Evolutionary conservation across 35 echinoderm and acorn worm genomes (phyloP).

Genomic region (Holothuria glaberrima): DNA sequence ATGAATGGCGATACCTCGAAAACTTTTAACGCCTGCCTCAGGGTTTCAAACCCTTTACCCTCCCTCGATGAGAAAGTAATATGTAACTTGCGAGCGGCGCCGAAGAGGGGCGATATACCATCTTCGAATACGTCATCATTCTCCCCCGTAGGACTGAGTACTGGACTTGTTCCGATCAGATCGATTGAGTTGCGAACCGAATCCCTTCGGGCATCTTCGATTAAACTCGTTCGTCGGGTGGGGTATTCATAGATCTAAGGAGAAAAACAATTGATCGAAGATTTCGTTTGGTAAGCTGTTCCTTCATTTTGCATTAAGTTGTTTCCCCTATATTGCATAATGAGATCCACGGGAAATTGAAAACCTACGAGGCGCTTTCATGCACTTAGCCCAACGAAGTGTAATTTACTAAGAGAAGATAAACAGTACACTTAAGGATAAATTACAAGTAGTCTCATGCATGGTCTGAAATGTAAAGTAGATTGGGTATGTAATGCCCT

Average conservation of each 20-base stretch:
- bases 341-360: no score
- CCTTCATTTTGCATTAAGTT: not conserved
- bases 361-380: no score
- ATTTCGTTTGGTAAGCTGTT: not conserved
- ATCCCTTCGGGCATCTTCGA: constrained; percentile 89
- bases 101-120: constrained; percentile 38
- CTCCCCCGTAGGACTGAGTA: constrained; percentile 63
- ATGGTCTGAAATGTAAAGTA: no score
- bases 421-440: no score
- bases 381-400: no score
- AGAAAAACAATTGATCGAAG: constrained; percentile 16
- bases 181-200: constrained; percentile 77
- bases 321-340: no score
- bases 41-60: constrained; percentile 59
- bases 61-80: constrained; percentile 76
- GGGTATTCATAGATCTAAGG: constrained; percentile 82
- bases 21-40: constrained; percentile 65
- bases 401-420: no score
- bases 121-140: constrained; percentile 88
- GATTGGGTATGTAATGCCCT: no score
- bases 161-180: constrained; percentile 42
- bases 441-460: no score
- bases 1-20: constrained; percentile 67
- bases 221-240: constrained; percentile 76
- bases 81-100: constrained; percentile 56